Conservation (phyloP, 2,888 invertebrate genomes). For the Polyploca ridens region DNA sequence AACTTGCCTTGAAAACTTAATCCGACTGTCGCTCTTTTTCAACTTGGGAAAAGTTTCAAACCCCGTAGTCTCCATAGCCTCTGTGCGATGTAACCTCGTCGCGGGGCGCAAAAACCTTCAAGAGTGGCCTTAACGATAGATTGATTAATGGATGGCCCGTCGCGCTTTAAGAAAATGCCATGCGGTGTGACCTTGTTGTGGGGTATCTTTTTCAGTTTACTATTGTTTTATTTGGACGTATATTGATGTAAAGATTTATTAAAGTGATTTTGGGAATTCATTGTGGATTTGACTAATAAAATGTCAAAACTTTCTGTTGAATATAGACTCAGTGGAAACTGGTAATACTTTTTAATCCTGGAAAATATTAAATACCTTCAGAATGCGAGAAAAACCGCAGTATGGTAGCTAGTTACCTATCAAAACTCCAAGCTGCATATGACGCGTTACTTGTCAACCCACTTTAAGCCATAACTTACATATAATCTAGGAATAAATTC, state of each 20-base stretch:
- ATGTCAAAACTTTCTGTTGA: no score
- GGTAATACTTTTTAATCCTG: no score
- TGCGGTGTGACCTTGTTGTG: slow-evolving; percentile 35
- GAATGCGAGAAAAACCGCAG: no score
- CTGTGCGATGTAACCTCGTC: background rate
- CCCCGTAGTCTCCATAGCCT: background rate
- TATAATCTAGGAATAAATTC: background rate
- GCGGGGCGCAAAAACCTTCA: slow-evolving; percentile 8
- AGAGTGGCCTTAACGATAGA: slow-evolving; percentile 31
- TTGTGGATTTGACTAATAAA: background rate
- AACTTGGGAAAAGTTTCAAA: background rate
- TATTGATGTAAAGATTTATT: background rate
- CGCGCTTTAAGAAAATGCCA: slow-evolving; percentile 15
- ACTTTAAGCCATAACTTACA: background rate
- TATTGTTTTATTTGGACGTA: background rate
- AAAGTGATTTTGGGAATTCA: background rate
- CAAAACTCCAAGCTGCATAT: no score
- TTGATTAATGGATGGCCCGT: slow-evolving; percentile 42
- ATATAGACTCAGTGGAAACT: no score
- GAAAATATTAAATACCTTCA: no score
- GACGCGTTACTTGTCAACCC: background rate
- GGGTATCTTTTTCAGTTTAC: slow-evolving; percentile 32
- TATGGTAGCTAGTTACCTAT: no score
- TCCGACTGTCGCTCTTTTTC: slow-evolving; percentile 7
- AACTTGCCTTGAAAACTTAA: slow-evolving; percentile 4